Conservation (phyloP, 2,113 vertebrate species). For the Anarhynchus alexandrinus region DNA sequence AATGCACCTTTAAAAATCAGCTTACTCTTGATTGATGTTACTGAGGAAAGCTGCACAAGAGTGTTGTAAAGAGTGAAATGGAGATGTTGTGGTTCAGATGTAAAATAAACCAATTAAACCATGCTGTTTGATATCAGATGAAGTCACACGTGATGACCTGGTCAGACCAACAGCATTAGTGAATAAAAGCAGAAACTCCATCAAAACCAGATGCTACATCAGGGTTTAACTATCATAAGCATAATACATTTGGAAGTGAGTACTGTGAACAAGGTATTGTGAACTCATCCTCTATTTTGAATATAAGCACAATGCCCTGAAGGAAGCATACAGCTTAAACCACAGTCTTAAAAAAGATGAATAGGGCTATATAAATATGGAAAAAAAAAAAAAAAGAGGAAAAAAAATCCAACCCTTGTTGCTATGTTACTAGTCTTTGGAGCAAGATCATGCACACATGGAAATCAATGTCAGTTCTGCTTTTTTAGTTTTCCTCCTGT, state of each 20-base stretch:
- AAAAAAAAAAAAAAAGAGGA: background rate
- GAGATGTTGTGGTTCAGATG: background rate
- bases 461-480: constrained; percentile 49
- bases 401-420: background rate
- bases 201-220: constrained; percentile 52
- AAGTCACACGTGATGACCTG: constrained; percentile 17
- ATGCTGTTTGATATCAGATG: background rate
- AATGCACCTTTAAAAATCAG: background rate
- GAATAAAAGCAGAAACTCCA: constrained; percentile 31
- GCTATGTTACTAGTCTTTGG: constrained; percentile 50
- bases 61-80: background rate
- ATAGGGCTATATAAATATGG: background rate
- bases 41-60: background rate
- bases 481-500: constrained; percentile 39
- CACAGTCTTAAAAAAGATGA: background rate
- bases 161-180: constrained; percentile 6
- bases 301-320: background rate
- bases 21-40: background rate
- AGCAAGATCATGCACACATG: constrained; percentile 39
- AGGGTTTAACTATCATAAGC: background rate
- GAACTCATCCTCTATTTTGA: constrained; percentile 3
- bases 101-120: constrained; percentile 45
- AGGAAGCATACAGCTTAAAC: background rate
- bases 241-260: background rate
- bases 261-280: background rate